Conservation (phyloP, 92 coral and sea anemone species). For the Siderastrea siderea region DNA sequence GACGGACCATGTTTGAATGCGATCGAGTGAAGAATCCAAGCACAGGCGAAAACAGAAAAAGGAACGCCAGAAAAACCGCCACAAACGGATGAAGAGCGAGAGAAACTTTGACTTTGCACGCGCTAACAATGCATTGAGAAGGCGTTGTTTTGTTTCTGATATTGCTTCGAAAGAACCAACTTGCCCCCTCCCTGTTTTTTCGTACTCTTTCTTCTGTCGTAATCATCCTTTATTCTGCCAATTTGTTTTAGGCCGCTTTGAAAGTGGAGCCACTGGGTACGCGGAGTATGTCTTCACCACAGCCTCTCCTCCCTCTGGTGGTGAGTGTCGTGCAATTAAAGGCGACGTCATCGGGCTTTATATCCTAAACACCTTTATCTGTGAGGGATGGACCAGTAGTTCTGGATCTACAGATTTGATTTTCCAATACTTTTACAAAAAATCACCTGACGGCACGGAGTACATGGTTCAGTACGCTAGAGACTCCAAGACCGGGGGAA, state of each 20-base stretch:
- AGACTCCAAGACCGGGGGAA: not conserved
- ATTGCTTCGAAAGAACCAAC: too few species aligned
- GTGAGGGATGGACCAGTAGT: slow-evolving; percentile 57
- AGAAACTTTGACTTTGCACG: too few species aligned
- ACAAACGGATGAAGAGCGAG: not conserved
- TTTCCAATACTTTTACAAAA: slow-evolving; percentile 32
- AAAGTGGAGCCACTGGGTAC: slow-evolving; percentile 44
- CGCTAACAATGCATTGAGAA: too few species aligned
- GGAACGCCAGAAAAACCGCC: too few species aligned
- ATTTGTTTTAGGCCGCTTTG: slow-evolving; percentile 10
- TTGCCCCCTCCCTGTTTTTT: not conserved
- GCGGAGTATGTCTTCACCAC: slow-evolving; percentile 47
- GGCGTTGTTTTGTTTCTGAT: too few species aligned
- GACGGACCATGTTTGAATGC: not conserved
- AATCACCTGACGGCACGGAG: slow-evolving; percentile 17
- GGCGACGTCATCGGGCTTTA: slow-evolving; percentile 32
- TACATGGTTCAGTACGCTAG: slow-evolving; percentile 30
- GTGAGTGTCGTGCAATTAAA: slow-evolving; percentile 52
- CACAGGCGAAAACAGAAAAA: too few species aligned
- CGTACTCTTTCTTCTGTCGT: not conserved
- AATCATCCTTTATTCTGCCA: not conserved
- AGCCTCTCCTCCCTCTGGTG: slow-evolving; percentile 55
- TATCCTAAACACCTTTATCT: slow-evolving; percentile 22
- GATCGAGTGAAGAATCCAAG: too few species aligned
- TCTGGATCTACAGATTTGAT: slow-evolving; percentile 12